Percentiles rank a stretch among this genome's conserved stretches.
These are phyloP conservation scores for Limnephilus marmoratus DNA, from an alignment of 2,888 invertebrate genomes.

Conservation along the genomic window DNA sequence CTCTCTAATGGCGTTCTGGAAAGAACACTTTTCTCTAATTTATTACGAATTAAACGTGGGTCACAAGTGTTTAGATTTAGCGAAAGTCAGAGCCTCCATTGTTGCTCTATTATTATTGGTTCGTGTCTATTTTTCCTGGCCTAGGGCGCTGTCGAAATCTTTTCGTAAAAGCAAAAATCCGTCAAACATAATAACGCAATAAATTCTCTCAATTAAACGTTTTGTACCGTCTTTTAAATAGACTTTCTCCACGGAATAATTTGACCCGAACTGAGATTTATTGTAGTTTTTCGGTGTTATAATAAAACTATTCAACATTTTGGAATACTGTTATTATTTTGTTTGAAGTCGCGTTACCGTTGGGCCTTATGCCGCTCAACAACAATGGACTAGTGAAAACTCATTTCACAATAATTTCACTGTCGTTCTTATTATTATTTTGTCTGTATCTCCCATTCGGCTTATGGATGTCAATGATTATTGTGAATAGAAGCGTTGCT, in stretches of 20 bases:
- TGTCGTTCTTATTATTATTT: not conserved
- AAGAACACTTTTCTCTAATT: slow-evolving; percentile 39
- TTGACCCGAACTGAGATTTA: slow-evolving; percentile 14
- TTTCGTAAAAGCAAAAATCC: slow-evolving; percentile 23
- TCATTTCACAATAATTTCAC: slow-evolving; percentile 22
- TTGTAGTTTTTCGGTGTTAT: not conserved
- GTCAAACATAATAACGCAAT: slow-evolving; percentile 13
- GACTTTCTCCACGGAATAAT: slow-evolving; percentile 34
- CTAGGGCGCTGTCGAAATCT: slow-evolving; percentile 7
- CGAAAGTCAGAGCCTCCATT: slow-evolving; percentile 35
- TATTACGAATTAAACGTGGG: slow-evolving; percentile 27
- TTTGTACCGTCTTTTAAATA: slow-evolving; percentile 31
- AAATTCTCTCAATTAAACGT: slow-evolving; percentile 40
- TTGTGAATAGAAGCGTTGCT: not conserved
- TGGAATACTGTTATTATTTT: slow-evolving; percentile 16
- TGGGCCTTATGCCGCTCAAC: not conserved
- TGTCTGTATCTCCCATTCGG: not conserved
- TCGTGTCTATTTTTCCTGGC: slow-evolving; percentile 11
- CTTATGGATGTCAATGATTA: slow-evolving; percentile 4
- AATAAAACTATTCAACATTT: slow-evolving; percentile 19
- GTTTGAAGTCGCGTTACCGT: not conserved
- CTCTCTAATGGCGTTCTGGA: slow-evolving; percentile 38
- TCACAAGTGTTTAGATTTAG: slow-evolving; percentile 33
- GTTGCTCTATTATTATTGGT: slow-evolving; percentile 39
- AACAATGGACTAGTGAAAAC: slow-evolving; percentile 38